These are phyloP conservation scores for Lagopus leucura DNA, from an alignment of 2,113 vertebrate genomes.

Conservation along the genomic window DNA sequence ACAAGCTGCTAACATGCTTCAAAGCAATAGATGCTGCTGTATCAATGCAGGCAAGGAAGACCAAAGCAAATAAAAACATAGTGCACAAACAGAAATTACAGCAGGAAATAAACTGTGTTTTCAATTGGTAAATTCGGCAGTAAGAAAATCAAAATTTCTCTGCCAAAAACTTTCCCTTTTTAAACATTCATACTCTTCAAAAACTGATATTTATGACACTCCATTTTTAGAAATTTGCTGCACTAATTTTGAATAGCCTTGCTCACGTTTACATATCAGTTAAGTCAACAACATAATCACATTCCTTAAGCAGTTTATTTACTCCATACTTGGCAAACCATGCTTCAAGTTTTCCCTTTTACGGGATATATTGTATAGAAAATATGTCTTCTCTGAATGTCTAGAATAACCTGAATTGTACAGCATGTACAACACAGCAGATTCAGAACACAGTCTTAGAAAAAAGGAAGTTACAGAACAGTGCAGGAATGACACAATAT, in stretches of 20 bases:
- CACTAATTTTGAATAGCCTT: conserved; percentile 22
- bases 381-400: neutral
- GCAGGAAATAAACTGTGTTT: neutral
- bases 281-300: neutral
- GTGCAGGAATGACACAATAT: neutral
- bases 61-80: neutral
- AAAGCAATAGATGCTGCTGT: neutral
- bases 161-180: neutral
- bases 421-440: neutral
- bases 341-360: neutral
- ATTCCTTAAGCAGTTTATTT: conserved; percentile 45
- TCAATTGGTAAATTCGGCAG: neutral
- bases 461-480: neutral
- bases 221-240: neutral
- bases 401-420: neutral
- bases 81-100: neutral
- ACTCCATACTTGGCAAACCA: neutral
- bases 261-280: conserved; percentile 54
- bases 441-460: neutral
- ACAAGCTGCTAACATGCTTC: neutral
- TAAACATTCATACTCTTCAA: conserved; percentile 22
- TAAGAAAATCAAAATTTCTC: neutral
- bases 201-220: neutral
- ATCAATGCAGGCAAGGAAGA: neutral
- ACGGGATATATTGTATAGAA: neutral